Evolutionary conservation across 2,888 invertebrate genomes (phyloP), one percentile per base, ranked within the genome.

Genomic region (Pediacus dermestoides): DNA sequence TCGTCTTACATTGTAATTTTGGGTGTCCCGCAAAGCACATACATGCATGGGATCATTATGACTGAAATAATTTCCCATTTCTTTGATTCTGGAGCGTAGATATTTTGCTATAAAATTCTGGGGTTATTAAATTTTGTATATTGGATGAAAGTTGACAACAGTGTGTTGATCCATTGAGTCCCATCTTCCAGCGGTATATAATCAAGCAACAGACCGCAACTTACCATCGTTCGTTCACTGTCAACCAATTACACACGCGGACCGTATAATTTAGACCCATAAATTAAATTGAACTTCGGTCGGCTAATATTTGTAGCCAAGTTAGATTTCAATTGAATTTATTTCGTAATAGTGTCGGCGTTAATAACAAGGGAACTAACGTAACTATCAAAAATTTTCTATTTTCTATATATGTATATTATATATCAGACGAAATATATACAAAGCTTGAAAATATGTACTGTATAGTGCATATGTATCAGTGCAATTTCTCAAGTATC

Each of bases 201-300:
- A 55, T 55, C 53, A 54, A 50, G 44, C 36, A 48, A 38, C 49
- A 48, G 52, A 54, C 55, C 55, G 55, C 53, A 54, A 46, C 48
- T 53, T 50, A 49, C 53, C 47, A 50, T 53, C 52, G 42, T 42
- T 44, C 31, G 41, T 34, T 52, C 51, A 44, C 55, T 50, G 59
- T 62, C 63, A 61, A 66, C 63, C 67, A 66, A 67, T 66, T 66
- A 66, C 62, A 61, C 58, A 58, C 52, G 55, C 61, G 60, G 57
- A 64, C 64, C 66, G 54, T 67, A 66, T 67, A 67, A 67, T 67
- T 67, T 67, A 54, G 63, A 57, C 63, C 61, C 64, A 66, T 67
- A 67, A 67, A 67, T 65, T 61, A 67, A 66, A 66, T 66, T 66
- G 65, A 62, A 54, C 51, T 56, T 51, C 43, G 49, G 52, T 52